Conservation (phyloP, 1,140 invertebrate species). For the Pseudomyrmex dendroicus region DNA sequence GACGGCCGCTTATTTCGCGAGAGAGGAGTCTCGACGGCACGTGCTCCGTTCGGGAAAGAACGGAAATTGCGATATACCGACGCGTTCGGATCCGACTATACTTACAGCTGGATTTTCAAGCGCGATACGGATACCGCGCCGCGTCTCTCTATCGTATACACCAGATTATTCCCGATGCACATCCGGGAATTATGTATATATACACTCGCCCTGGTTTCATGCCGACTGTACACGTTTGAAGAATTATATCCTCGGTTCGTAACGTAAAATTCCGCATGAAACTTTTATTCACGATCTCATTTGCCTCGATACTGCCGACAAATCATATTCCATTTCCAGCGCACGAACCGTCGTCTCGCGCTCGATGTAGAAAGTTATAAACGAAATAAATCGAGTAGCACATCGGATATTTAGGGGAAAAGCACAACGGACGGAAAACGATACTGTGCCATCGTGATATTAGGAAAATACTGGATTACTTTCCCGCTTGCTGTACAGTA, state of each 20-base stretch:
- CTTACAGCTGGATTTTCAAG: not conserved
- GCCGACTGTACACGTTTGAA: conserved; percentile 23
- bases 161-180: conserved; percentile 48
- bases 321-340: conserved; percentile 22
- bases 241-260: conserved; percentile 35
- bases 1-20: not conserved
- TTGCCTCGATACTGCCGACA: conserved; percentile 21
- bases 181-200: conserved; percentile 23
- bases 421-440: too few relatives aligned
- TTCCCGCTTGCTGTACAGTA: too few relatives aligned
- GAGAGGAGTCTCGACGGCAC: not conserved
- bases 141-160: conserved; percentile 3
- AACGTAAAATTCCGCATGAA: conserved; percentile 51
- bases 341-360: not conserved
- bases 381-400: not conserved
- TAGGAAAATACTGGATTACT: too few relatives aligned
- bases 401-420: not conserved
- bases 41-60: not conserved
- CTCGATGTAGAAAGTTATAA: not conserved
- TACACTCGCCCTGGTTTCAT: conserved; percentile 10
- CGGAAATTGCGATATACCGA: conserved; percentile 37
- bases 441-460: too few relatives aligned
- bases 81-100: not conserved
- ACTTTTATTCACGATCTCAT: conserved; percentile 37
- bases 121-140: not conserved